These are phyloP conservation scores for Oryzias javanicus DNA, from an alignment of 2,113 vertebrate species.

Conservation along the genomic window DNA sequence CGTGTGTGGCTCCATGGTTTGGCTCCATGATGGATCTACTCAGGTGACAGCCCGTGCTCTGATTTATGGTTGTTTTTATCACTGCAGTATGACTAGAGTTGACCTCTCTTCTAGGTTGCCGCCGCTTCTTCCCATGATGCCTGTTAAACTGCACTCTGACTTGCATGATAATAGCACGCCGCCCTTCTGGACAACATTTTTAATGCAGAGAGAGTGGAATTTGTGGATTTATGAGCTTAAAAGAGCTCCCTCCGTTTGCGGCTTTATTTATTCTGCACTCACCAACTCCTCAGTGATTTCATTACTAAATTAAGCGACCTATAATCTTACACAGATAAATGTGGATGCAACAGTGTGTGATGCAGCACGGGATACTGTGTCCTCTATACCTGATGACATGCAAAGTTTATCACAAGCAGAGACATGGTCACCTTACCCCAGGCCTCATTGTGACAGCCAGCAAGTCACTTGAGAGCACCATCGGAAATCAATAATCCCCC, in stretches of 20 bases:
- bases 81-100: slow-evolving; percentile 22
- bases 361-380: slow-evolving; percentile 36
- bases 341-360: slow-evolving; percentile 20
- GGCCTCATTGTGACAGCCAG: slow-evolving; percentile 85
- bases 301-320: slow-evolving; percentile 61
- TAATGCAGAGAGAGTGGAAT: not conserved
- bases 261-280: slow-evolving; percentile 13
- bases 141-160: slow-evolving; percentile 15
- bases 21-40: slow-evolving; percentile 53
- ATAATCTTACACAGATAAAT: slow-evolving; percentile 42
- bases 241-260: slow-evolving; percentile 11
- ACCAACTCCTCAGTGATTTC: slow-evolving; percentile 42
- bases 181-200: not conserved
- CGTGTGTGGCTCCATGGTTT: slow-evolving; percentile 5
- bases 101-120: slow-evolving; percentile 35
- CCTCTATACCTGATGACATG: slow-evolving; percentile 72
- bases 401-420: slow-evolving; percentile 66
- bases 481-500: slow-evolving; percentile 89
- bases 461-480: slow-evolving; percentile 85
- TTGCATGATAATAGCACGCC: slow-evolving; percentile 7
- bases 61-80: slow-evolving; percentile 64
- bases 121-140: slow-evolving; percentile 31
- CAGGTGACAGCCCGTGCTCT: slow-evolving; percentile 40
- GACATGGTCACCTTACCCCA: slow-evolving; percentile 89
- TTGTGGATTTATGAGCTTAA: slow-evolving; percentile 6